phyloP scores from a whole-genome alignment of 2,888 invertebrate species.

The Rambutsinella grinnellia region DNA sequence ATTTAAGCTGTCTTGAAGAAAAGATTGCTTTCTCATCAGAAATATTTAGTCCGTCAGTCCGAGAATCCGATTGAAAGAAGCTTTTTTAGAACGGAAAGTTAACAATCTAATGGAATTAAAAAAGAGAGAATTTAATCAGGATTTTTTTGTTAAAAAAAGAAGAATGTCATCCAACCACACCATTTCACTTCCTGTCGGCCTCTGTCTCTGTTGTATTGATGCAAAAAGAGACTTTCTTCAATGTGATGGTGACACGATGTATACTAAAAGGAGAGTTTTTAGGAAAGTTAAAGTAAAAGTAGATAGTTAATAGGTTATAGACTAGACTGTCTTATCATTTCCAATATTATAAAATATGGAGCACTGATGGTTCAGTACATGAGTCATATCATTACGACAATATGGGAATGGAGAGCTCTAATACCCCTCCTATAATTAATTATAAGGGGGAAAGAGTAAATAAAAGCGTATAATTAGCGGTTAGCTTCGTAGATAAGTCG shows the following conservation, averaged over 20 bases:
- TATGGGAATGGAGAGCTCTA: neutral
- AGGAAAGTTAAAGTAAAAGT: neutral
- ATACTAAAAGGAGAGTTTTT: slow-evolving; percentile 15
- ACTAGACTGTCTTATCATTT: slow-evolving; percentile 22
- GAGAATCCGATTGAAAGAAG: too few relatives aligned
- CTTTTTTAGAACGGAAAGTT: too few relatives aligned
- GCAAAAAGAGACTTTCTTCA: slow-evolving; percentile 15
- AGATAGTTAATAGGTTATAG: neutral
- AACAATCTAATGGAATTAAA: too few relatives aligned
- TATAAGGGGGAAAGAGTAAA: slow-evolving; percentile 26
- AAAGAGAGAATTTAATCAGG: neutral
- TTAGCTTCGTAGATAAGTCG: too few relatives aligned
- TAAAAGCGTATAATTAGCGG: slow-evolving; percentile 43
- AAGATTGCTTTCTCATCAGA: too few relatives aligned
- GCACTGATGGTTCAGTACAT: slow-evolving; percentile 2
- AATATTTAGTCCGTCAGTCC: too few relatives aligned
- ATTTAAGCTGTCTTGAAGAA: too few relatives aligned
- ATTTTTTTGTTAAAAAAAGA: neutral
- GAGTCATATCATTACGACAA: slow-evolving; percentile 5
- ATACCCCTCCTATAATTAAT: slow-evolving; percentile 25
- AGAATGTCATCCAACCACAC: neutral
- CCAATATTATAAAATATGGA: slow-evolving; percentile 11
- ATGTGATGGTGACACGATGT: slow-evolving; percentile 39
- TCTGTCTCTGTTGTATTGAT: neutral
- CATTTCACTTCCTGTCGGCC: neutral